A percentile compares a stretch with the other conserved stretches of the same genome.
Evolutionary conservation across 2,797 vertebrate genomes (phyloP).

Genomic region (Rhabdophis nuchalis): DNA sequence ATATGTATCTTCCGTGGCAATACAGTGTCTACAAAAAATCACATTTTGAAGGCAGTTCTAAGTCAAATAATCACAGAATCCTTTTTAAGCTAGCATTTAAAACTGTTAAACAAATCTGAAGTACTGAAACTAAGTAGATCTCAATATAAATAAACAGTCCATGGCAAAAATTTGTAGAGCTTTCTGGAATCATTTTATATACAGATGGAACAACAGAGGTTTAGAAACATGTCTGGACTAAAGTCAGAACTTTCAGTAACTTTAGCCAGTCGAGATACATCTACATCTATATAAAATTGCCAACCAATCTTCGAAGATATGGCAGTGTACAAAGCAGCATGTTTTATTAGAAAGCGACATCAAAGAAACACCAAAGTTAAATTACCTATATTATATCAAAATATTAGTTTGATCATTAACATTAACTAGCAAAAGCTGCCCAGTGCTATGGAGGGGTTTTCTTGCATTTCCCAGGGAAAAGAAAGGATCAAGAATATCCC

Average conservation of each 20-base stretch:
- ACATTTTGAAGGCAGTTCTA: neutral
- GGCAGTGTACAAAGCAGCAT: neutral
- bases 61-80: neutral
- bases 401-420: neutral
- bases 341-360: neutral
- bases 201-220: neutral
- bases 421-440: neutral
- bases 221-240: neutral
- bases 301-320: neutral
- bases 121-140: neutral
- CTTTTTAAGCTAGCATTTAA: neutral
- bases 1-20: neutral
- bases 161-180: neutral
- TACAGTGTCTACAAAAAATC: neutral
- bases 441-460: neutral
- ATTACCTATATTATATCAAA: neutral
- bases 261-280: neutral
- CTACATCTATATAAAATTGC: neutral
- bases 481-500: neutral
- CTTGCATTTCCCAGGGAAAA: neutral
- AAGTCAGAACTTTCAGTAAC: neutral
- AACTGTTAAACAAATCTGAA: neutral
- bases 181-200: neutral
- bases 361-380: neutral
- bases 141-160: neutral